Conservation (phyloP, 2,888 invertebrate genomes). For the Melanostoma scalare region DNA sequence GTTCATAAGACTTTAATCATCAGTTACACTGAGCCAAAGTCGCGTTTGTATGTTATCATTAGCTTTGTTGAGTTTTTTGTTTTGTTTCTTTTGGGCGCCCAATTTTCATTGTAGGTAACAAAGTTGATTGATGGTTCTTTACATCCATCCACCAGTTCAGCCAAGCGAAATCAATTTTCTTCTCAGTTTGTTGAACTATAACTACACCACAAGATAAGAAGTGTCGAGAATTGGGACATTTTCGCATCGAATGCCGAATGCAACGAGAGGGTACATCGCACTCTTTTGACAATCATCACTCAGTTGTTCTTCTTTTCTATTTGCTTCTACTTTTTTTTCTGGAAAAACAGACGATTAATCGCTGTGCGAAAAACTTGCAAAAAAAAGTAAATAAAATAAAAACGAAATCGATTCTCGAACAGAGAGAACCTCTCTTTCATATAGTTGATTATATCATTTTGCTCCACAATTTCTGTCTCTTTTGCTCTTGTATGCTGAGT, state of each 20-base stretch:
- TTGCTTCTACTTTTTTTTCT: slow-evolving; percentile 49
- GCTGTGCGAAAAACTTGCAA: slow-evolving; percentile 53
- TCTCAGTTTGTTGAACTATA: slow-evolving; percentile 39
- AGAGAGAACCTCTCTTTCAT: slow-evolving; percentile 44
- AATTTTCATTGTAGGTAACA: slow-evolving; percentile 4
- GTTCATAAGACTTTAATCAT: neutral
- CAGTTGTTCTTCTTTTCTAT: slow-evolving; percentile 31
- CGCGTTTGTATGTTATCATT: too few relatives aligned
- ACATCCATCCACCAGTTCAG: slow-evolving; percentile 1
- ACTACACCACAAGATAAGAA: slow-evolving; percentile 21
- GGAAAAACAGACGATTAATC: slow-evolving; percentile 52
- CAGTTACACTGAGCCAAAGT: neutral
- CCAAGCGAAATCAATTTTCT: slow-evolving; percentile 1
- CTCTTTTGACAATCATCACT: slow-evolving; percentile 61
- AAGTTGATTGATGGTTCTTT: neutral
- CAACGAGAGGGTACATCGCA: slow-evolving; percentile 55
- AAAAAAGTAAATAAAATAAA: slow-evolving; percentile 47
- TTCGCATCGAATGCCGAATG: slow-evolving; percentile 34
- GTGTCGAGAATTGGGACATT: slow-evolving; percentile 33
- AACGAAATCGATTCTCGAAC: slow-evolving; percentile 70
- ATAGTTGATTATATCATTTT: slow-evolving; percentile 23
- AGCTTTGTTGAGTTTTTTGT: neutral
- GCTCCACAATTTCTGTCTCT: slow-evolving; percentile 9
- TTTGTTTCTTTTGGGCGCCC: neutral
- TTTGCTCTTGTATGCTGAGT: slow-evolving; percentile 70